Conservation (phyloP, 2,113 vertebrate species). For the Anarrhichthys ocellatus region DNA sequence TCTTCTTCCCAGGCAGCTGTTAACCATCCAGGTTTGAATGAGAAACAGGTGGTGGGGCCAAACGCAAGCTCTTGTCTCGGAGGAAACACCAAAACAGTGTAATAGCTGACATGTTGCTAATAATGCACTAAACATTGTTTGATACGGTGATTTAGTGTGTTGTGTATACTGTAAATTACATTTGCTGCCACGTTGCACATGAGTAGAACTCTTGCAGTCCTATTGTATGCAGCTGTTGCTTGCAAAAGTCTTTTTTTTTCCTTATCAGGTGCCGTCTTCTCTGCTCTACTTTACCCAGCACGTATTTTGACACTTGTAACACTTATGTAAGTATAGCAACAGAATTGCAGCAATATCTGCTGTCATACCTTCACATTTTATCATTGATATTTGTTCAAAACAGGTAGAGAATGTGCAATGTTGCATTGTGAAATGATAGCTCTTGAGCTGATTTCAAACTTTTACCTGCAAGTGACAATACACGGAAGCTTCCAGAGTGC, state of each 20-base stretch:
- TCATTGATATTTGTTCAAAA: not conserved
- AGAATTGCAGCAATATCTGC: not conserved
- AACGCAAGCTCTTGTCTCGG: constrained; percentile 23
- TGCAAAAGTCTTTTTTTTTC: constrained; percentile 2
- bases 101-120: constrained; percentile 66
- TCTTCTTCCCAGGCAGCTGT: constrained; percentile 63
- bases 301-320: constrained; percentile 18
- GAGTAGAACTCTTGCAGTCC: not conserved
- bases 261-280: not conserved
- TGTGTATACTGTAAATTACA: constrained; percentile 18
- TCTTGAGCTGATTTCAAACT: constrained; percentile 2
- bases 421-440: not conserved
- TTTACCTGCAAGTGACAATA: not conserved
- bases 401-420: not conserved
- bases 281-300: not conserved
- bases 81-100: constrained; percentile 42
- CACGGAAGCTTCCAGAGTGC: not conserved
- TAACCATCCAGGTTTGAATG: constrained; percentile 71
- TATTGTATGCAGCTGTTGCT: not conserved
- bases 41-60: constrained; percentile 71
- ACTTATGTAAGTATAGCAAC: constrained; percentile 6
- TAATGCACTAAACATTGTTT: constrained; percentile 36
- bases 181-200: constrained; percentile 31
- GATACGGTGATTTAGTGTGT: constrained; percentile 29
- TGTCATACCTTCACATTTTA: not conserved